Evolutionary conservation across 1,140 invertebrate species (phyloP), one percentile per base, ranked within the genome.

Genomic region (Cryptotermes secundus): DNA sequence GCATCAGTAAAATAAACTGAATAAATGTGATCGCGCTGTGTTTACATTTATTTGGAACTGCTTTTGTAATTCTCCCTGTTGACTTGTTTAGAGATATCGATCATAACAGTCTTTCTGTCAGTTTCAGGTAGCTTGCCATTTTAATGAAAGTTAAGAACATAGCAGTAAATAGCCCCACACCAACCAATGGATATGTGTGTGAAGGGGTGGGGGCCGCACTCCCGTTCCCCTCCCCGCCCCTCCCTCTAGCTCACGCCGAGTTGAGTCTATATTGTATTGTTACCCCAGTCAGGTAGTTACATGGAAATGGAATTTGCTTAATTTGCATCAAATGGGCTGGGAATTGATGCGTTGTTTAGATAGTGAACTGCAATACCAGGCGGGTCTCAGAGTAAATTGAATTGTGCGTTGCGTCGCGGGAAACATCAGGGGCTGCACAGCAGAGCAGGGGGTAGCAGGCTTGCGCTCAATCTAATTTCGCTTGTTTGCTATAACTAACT

Each of bases 261-360:
- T 31, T 72, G 53, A 31, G 59, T 72, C 59, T 72, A 72, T 72
- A 72, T 72, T 72, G 59, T 72, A 72, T 72, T 72, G 59, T 72
- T 72, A 72, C n/a, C 59, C 26, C 59, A 72, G 59, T 72, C 59
- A 84, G 82, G 38, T 45, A 85, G 49, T 59, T 26, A 85, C 59
- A 85, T 83, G 84, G 65, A 79, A 80, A 53, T 36, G 34, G 82
- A 79, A 85, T 85, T 84, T 83, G 82, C 81, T 85, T 85, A 45
- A 34, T 42, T 83, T 85, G 85, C 79, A 83, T 80, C 34, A 45
- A 42, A 84, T 85, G 82, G 59, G 36, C 34, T n/a, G 81, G 53
- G 49, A 83, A 84, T 84, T 35, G 80, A 36, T 35, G 80, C 80
- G 24, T 34, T 80, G 80, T 80, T 80, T 80, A 38, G 36, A 80